Conservation (phyloP, 2,113 vertebrate genomes). For the Oreochromis niloticus region DNA sequence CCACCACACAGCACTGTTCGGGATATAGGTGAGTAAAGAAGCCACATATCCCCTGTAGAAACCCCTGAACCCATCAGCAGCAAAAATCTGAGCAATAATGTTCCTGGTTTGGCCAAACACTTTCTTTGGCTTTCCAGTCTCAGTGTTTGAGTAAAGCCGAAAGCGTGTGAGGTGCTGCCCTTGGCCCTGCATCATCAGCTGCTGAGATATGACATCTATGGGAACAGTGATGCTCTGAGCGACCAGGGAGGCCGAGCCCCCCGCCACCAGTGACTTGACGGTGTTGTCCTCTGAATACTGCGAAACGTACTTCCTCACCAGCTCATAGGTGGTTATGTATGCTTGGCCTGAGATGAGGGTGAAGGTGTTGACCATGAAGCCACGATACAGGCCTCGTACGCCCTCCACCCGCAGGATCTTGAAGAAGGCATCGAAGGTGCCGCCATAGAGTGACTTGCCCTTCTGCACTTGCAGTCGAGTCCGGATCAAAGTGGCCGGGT, state of each 20-base stretch:
- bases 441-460: constrained; percentile 86
- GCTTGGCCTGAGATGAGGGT: constrained; percentile 95
- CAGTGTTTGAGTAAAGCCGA: constrained; percentile 52
- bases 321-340: constrained; percentile 96
- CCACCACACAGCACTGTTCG: constrained; percentile 98
- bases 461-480: constrained; percentile 92
- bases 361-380: constrained; percentile 95
- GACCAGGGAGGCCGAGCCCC: constrained; percentile 88
- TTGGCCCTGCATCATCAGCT: constrained; percentile 96
- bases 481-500: constrained; percentile 94
- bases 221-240: constrained; percentile 98
- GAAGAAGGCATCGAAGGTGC: constrained; percentile 91
- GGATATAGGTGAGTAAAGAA: constrained; percentile 94
- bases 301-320: constrained; percentile 88
- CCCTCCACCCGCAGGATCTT: constrained; percentile 89
- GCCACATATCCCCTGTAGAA: constrained; percentile 98
- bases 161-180: constrained; percentile 88
- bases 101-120: constrained; percentile 89
- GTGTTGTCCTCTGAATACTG: constrained; percentile 85
- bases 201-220: constrained; percentile 94
- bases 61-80: constrained; percentile 82
- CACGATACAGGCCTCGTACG: constrained; percentile 82
- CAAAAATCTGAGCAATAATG: constrained; percentile 88
- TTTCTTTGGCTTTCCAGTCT: constrained; percentile 47
- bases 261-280: constrained; percentile 89